Evolutionary conservation across 2,888 invertebrate species (phyloP), one percentile per base, ranked within the genome.

Genomic region (Nomada flava): DNA sequence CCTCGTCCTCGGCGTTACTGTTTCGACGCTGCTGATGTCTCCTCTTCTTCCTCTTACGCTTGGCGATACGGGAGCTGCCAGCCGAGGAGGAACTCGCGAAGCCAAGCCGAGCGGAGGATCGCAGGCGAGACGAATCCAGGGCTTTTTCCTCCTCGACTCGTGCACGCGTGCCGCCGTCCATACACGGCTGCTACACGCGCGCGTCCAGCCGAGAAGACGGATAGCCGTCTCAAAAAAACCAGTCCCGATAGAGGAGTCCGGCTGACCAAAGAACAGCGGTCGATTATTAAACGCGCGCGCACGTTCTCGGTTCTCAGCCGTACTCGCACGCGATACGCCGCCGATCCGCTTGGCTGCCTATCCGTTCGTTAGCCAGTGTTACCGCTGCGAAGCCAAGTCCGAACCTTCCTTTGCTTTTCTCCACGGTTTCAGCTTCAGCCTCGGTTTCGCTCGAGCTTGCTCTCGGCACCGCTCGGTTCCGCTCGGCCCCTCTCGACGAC

Each of bases 121-220:
- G 87, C 84, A 90, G 84, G 83, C 90, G 90, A 76, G 88, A 87
- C 81, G 90, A 90, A 85, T 89, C 90, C 90, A 86, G 90, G 88
- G 87, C 88, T 89, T 88, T 90, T 86, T 90, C 90, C 90, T 91
- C 88, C 89, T 89, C 88, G 90, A 80, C 84, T 87, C 87, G 85
- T 86, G 89, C 88, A 86, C 88, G 89, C 90, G 90, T 89, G 87
- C 84, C 84, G 87, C 79, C 87, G 85, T 87, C 87, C 87, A 88
- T 88, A 76, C 87, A 88, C 87, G 88, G 89, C 79, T 84, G 88
- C 83, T 86, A 84, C 88, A 87, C 86, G 87, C 89, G 90, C 88
- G 89, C 86, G 86, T 86, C 79, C 87, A 88, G 86, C 86, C 86
- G 87, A 83, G 85, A 86, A 86, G 85, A 88, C 82, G 82, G 82